phyloP scores from a whole-genome alignment of 2,888 invertebrate genomes.

The Pterostichus madidus region DNA sequence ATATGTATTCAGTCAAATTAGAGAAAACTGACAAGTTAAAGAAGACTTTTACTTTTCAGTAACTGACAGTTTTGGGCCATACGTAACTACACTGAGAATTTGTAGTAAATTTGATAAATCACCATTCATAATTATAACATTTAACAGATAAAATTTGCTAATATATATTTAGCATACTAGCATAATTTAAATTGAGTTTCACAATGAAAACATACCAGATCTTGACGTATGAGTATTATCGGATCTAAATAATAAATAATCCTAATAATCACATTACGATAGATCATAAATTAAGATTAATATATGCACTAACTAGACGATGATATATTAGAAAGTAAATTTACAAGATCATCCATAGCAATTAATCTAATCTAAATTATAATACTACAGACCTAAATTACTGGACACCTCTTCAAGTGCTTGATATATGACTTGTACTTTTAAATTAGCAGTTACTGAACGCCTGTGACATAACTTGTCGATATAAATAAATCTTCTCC shows the following conservation, averaged over 20 bases:
- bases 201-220: not conserved
- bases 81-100: constrained; percentile 68
- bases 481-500: not conserved
- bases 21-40: no score
- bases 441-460: constrained; percentile 1
- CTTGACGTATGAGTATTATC: not conserved
- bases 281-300: constrained; percentile 25
- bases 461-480: constrained; percentile 14
- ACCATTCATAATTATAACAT: no score
- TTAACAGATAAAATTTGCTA: no score
- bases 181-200: not conserved
- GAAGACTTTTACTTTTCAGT: constrained; percentile 3
- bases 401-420: constrained; percentile 36
- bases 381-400: constrained; percentile 39
- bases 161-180: no score
- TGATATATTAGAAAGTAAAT: constrained; percentile 55
- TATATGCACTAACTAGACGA: constrained; percentile 3
- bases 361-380: constrained; percentile 44
- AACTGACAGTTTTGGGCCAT: constrained; percentile 65
- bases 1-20: not conserved
- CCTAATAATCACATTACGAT: not conserved
- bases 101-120: constrained; percentile 4
- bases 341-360: constrained; percentile 55
- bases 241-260: constrained; percentile 4
- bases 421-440: constrained; percentile 18